phyloP scores from a whole-genome alignment of 2,888 invertebrate species.

The Lepidochitona cinerea region DNA sequence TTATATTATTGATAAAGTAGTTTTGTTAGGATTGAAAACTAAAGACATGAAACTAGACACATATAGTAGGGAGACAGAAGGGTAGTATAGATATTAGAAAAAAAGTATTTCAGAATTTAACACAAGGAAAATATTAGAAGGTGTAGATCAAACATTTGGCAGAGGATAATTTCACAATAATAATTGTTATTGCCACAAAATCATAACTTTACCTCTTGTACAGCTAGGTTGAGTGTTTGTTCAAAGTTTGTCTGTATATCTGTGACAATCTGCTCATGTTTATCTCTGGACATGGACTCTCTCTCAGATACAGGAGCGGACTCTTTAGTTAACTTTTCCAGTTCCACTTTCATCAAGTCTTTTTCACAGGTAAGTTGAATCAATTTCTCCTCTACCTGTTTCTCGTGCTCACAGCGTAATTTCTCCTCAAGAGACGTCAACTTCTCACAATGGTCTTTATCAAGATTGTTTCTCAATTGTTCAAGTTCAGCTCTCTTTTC shows the following conservation, averaged over 20 bases:
- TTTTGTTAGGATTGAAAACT: no score
- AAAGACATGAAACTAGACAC: no score
- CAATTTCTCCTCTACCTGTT: constrained; percentile 22
- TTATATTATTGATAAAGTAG: no score
- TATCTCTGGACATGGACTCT: background rate
- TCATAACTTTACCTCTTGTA: constrained; percentile 6
- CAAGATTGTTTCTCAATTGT: constrained; percentile 24
- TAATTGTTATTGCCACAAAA: no score
- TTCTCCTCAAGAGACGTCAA: constrained; percentile 13
- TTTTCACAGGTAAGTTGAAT: background rate
- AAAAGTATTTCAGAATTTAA: no score
- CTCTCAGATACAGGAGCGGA: constrained; percentile 13
- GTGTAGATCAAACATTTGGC: no score
- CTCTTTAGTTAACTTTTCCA: constrained; percentile 18
- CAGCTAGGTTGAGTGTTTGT: background rate
- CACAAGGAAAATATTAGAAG: no score
- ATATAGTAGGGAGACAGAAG: no score
- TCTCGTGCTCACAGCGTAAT: background rate
- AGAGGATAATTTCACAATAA: no score
- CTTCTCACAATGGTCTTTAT: constrained; percentile 1
- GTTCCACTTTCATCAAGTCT: constrained; percentile 21
- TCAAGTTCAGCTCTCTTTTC: constrained; percentile 32
- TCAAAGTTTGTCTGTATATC: constrained; percentile 9
- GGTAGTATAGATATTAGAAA: no score
- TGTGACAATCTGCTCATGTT: constrained; percentile 11